Evolutionary conservation across 2,113 vertebrate species (phyloP).

Genomic region (Ovis canadensis): DNA sequence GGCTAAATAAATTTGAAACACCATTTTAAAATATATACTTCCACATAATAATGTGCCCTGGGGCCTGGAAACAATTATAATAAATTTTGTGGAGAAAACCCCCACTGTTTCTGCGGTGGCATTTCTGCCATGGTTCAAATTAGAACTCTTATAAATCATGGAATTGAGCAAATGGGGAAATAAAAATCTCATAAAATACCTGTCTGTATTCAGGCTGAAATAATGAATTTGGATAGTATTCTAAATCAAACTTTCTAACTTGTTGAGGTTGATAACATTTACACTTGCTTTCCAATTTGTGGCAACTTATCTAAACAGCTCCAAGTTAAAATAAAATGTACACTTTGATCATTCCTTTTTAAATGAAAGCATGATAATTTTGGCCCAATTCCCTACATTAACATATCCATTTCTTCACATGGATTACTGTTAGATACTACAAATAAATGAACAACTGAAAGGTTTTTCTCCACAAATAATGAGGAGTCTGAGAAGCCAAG

Average conservation of each 20-base stretch:
- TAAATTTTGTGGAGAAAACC: slow-evolving; percentile 47
- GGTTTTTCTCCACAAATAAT: background rate
- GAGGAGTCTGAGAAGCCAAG: background rate
- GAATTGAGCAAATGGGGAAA: slow-evolving; percentile 50
- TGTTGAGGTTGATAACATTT: background rate
- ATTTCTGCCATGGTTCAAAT: slow-evolving; percentile 54
- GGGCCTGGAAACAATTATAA: slow-evolving; percentile 65
- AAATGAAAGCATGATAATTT: slow-evolving; percentile 16
- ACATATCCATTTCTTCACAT: background rate
- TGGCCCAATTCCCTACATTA: background rate
- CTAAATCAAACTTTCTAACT: slow-evolving; percentile 35
- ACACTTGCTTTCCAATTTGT: background rate
- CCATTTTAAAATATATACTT: slow-evolving; percentile 39
- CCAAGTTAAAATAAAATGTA: background rate
- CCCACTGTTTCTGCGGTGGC: slow-evolving; percentile 34
- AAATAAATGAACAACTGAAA: slow-evolving; percentile 23
- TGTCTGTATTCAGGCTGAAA: slow-evolving; percentile 32
- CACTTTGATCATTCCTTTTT: background rate
- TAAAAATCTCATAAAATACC: slow-evolving; percentile 54
- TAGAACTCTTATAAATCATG: slow-evolving; percentile 58
- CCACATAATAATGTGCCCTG: slow-evolving; percentile 7
- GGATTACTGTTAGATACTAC: background rate
- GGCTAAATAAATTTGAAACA: background rate
- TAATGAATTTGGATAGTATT: background rate
- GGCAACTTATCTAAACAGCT: background rate